Base-by-base conservation (phyloP, 1,140 invertebrate species). In the Adelges cooleyi region DNA sequence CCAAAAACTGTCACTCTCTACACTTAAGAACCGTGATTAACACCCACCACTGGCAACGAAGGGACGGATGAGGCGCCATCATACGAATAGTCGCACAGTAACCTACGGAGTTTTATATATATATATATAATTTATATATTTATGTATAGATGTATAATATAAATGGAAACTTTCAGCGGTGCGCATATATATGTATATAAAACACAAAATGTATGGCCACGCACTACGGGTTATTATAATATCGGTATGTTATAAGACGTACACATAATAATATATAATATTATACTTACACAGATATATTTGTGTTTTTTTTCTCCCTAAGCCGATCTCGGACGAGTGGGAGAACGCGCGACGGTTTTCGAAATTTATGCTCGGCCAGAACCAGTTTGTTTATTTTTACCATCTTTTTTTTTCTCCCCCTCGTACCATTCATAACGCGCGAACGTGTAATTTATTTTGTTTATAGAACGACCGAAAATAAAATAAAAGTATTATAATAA, bases 361-460 rank as follows among this genome's bases (percentile, higher is more conserved):
- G 40, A 62, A 62, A 62, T 62, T 62, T 62, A 62, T 62, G 40
- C 42, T 15, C 27, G 40, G 3, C 56, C 6, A 48, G 42, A 62
- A 62, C 56, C 56, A 62, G 56, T 62, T 62, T 59, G n/a, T n/a
- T n/a, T n/a, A n/a, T n/a, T n/a, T 40, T 62, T 62, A 29, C 42
- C 56, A 59, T 29, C 42, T 62, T 25, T 27, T 33, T 48, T 29
- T 29, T 13, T 27, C 15, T 18, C 40, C 5, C 40, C 15, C 40
- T 44, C 40, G n/a, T 59, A 62, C 56, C 56, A 62, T 62, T 62
- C 56, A 62, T 62, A 62, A 62, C 56, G 40, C 40, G 56, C 56
- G 56, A 62, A 62, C 56, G 56, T 62, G 56, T 62, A 62, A 62
- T 62, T 62, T 62, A 62, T 62, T 46, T 62, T 62, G 38, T 62